Conservation (phyloP, 2,888 invertebrate species). For the Oligia latruncula region DNA sequence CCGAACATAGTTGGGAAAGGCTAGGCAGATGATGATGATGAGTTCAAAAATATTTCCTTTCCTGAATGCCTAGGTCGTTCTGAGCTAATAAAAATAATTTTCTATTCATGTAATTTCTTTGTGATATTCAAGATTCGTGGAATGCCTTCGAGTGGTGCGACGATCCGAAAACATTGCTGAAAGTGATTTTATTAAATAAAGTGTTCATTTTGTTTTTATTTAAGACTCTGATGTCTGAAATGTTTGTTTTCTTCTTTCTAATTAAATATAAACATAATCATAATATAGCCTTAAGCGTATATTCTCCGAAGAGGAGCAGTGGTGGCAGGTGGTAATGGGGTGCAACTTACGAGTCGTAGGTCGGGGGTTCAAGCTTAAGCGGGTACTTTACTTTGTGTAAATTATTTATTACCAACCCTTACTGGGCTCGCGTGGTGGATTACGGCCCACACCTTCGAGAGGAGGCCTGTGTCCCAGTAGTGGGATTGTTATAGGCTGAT, state of each 20-base stretch:
- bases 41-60: constrained; percentile 9
- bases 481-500: too few species aligned
- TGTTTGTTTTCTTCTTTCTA: not conserved
- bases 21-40: not conserved
- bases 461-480: too few species aligned
- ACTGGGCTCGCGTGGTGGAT: too few species aligned
- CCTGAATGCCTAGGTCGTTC: constrained; percentile 30
- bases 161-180: constrained; percentile 19
- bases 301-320: too few species aligned
- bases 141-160: not conserved
- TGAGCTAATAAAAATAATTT: constrained; percentile 35
- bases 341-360: too few species aligned
- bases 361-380: too few species aligned
- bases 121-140: constrained; percentile 8
- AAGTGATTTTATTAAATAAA: constrained; percentile 19
- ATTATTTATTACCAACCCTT: too few species aligned
- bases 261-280: not conserved
- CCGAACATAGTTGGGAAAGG: not conserved
- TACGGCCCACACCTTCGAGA: too few species aligned
- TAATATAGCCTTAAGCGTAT: too few species aligned
- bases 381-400: too few species aligned
- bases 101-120: constrained; percentile 17
- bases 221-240: too few species aligned
- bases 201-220: not conserved
- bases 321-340: too few species aligned